Evolutionary conservation across 2,888 invertebrate genomes (phyloP).

Genomic region (Eupithecia abbreviata): DNA sequence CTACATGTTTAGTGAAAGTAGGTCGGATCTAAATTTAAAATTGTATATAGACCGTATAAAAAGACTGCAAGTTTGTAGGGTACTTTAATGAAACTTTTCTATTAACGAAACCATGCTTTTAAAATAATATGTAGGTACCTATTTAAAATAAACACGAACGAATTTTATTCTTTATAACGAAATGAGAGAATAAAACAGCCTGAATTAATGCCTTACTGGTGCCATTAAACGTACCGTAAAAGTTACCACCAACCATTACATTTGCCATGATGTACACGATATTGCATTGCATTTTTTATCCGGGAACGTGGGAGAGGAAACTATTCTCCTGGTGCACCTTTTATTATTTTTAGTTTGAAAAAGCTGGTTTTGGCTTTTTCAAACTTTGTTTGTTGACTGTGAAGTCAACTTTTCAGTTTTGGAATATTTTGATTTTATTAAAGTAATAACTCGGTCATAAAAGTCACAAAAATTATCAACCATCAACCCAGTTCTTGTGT

Average conservation of each 20-base stretch:
- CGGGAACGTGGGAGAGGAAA: slow-evolving; percentile 15
- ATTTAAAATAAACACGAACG: slow-evolving; percentile 1
- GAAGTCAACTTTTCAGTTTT: not conserved
- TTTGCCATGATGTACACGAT: slow-evolving; percentile 22
- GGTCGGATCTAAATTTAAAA: not conserved
- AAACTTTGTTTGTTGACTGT: not conserved
- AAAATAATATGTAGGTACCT: not conserved
- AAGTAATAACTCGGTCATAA: not conserved
- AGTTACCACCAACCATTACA: slow-evolving; percentile 15
- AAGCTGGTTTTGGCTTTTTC: not conserved
- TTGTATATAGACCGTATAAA: too few relatives aligned
- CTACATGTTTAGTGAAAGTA: not conserved
- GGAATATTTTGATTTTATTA: not conserved
- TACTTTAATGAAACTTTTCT: not conserved
- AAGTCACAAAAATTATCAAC: too few relatives aligned
- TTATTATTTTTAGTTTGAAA: not conserved
- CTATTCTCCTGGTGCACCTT: slow-evolving; percentile 9
- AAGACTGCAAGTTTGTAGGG: not conserved
- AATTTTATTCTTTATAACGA: slow-evolving; percentile 6
- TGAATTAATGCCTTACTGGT: slow-evolving; percentile 13
- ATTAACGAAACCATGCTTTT: not conserved
- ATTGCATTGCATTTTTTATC: slow-evolving; percentile 25
- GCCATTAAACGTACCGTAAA: slow-evolving; percentile 22
- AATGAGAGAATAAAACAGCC: slow-evolving; percentile 14
- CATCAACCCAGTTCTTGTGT: too few relatives aligned